A percentile compares a stretch with the other conserved stretches of the same genome.
Evolutionary conservation across 2,113 vertebrate genomes (phyloP).

Genomic region (Balaenoptera acutorostrata): DNA sequence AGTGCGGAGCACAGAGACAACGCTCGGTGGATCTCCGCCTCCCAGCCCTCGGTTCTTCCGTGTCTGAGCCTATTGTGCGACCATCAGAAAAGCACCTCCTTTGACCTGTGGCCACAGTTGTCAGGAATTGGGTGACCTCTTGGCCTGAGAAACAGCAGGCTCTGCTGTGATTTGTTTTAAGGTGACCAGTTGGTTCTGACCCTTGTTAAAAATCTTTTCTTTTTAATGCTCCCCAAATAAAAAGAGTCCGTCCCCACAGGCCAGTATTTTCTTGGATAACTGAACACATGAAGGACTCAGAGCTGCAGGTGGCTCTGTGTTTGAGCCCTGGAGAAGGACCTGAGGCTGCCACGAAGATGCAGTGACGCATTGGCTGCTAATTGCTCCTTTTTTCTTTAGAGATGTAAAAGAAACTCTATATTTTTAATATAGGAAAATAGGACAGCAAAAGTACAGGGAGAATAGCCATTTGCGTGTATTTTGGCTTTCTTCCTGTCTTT

Average conservation of each 20-base stretch:
- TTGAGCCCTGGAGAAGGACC: not conserved
- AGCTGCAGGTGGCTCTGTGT: rapidly evolving
- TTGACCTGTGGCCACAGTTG: not conserved
- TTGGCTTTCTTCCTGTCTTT: not conserved
- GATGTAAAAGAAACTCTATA: not conserved
- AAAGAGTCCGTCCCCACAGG: rapidly evolving
- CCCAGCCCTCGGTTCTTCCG: rapidly evolving
- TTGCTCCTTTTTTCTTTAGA: too few species aligned
- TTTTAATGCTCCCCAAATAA: not conserved
- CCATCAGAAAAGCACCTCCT: not conserved
- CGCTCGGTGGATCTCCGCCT: rapidly evolving
- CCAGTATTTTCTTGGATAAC: not conserved
- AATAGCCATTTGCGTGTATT: rapidly evolving
- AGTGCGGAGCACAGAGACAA: rapidly evolving
- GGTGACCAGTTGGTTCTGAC: not conserved
- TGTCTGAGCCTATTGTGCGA: rapidly evolving
- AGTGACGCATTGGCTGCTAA: rapidly evolving
- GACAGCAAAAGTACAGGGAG: not conserved
- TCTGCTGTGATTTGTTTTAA: not conserved
- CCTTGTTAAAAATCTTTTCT: not conserved
- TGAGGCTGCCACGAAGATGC: rapidly evolving
- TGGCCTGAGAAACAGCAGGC: not conserved
- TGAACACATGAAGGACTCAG: rapidly evolving
- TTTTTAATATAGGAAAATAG: not conserved
- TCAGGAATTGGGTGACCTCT: rapidly evolving